phyloP scores from a whole-genome alignment of 2,888 invertebrate genomes.

The Eumerus sabulonum region DNA sequence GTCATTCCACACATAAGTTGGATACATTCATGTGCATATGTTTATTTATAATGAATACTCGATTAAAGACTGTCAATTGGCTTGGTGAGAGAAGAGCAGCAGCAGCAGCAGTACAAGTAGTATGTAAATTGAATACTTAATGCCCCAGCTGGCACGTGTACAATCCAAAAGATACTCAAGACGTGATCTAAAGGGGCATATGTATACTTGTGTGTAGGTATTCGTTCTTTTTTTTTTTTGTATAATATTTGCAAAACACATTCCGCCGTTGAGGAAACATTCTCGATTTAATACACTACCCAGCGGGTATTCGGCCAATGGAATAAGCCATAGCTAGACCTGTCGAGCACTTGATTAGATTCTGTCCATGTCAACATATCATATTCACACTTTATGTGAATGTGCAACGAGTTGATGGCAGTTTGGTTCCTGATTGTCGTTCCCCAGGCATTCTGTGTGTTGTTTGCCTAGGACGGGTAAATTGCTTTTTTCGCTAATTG shows the following conservation, averaged over 20 bases:
- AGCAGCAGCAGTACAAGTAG: constrained; percentile 36
- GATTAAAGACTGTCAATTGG: constrained; percentile 66
- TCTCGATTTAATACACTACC: constrained; percentile 40
- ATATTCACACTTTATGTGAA: constrained; percentile 50
- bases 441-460: constrained; percentile 4
- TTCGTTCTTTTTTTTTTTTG: too few species aligned
- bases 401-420: background rate
- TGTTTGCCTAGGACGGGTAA: constrained; percentile 38
- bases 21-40: too few species aligned
- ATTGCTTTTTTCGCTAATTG: constrained; percentile 55
- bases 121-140: constrained; percentile 67
- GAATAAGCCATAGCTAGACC: constrained; percentile 3
- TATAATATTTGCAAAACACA: constrained; percentile 16
- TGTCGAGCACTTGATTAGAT: constrained; percentile 57
- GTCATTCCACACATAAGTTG: background rate
- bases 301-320: constrained; percentile 46
- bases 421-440: background rate
- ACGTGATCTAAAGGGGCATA: constrained; percentile 7
- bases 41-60: constrained; percentile 46
- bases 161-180: constrained; percentile 35
- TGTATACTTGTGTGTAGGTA: too few species aligned
- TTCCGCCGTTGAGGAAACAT: constrained; percentile 1
- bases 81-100: constrained; percentile 1
- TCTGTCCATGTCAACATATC: constrained; percentile 59
- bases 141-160: constrained; percentile 56